phyloP scores from a whole-genome alignment of 2,888 invertebrate species.

The Mactromeris polynyma region DNA sequence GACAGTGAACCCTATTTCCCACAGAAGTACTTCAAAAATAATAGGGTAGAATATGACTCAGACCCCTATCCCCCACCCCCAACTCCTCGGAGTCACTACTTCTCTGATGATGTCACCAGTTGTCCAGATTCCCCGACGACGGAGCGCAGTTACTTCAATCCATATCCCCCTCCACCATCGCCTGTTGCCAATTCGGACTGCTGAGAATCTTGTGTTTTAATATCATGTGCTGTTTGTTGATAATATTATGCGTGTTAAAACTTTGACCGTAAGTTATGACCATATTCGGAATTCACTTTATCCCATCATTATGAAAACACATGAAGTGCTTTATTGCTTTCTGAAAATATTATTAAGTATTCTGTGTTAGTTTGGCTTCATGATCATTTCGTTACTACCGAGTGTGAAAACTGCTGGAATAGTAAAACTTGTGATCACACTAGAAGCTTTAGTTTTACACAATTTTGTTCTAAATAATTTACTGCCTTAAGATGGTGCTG shows the following conservation, averaged over 20 bases:
- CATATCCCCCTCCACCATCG: conserved; percentile 94
- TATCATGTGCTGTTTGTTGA: not conserved
- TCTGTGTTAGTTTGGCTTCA: not conserved
- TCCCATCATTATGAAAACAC: not conserved
- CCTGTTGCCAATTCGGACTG: conserved; percentile 89
- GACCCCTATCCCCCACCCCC: conserved; percentile 93
- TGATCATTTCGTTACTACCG: not conserved
- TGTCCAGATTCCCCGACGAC: conserved; percentile 90
- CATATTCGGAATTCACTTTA: not conserved
- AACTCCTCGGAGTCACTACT: conserved; percentile 92
- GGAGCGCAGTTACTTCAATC: conserved; percentile 92
- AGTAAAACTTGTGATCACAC: not conserved
- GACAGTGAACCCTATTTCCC: conserved; percentile 87
- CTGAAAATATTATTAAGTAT: not conserved
- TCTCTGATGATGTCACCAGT: conserved; percentile 89
- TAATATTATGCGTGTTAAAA: not conserved
- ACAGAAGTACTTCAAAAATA: conserved; percentile 76
- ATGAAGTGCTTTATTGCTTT: not conserved
- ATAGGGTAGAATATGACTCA: conserved; percentile 89
- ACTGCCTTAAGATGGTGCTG: not conserved
- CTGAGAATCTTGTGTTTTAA: conserved; percentile 49
- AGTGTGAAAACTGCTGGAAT: not conserved
- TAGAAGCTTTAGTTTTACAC: not conserved
- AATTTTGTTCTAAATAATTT: not conserved
- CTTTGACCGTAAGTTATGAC: not conserved